Conservation (phyloP, 2,113 vertebrate species). For the Eubucco bourcierii region DNA sequence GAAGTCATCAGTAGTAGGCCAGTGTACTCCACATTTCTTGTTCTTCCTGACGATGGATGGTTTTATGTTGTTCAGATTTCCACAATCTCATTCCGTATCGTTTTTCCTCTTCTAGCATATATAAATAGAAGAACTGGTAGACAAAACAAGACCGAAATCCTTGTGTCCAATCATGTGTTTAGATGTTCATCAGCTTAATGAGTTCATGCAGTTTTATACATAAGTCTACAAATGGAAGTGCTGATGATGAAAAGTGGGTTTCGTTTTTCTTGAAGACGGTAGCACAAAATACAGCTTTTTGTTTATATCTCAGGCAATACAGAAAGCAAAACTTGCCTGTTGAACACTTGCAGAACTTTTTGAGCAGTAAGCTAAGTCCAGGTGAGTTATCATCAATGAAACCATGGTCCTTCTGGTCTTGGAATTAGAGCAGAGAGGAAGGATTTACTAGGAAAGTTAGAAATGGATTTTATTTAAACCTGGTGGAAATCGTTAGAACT, state of each 20-base stretch:
- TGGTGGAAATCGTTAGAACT: constrained; percentile 73
- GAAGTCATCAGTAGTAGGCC: constrained; percentile 86
- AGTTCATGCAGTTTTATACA: constrained; percentile 71
- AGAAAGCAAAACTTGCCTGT: constrained; percentile 59
- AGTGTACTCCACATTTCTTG: constrained; percentile 72
- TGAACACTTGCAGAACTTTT: constrained; percentile 59
- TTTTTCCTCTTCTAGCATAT: constrained; percentile 70
- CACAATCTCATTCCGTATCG: constrained; percentile 64
- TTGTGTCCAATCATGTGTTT: constrained; percentile 68
- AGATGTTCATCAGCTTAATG: constrained; percentile 74
- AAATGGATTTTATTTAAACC: constrained; percentile 75
- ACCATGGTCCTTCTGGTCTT: constrained; percentile 43
- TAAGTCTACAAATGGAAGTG: constrained; percentile 70
- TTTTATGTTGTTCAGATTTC: constrained; percentile 65
- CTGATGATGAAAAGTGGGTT: constrained; percentile 57
- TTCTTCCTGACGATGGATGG: constrained; percentile 67
- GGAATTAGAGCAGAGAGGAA: constrained; percentile 51
- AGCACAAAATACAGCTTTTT: constrained; percentile 64
- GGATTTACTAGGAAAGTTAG: constrained; percentile 63
- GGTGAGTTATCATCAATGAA: constrained; percentile 52
- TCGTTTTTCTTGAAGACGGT: constrained; percentile 62
- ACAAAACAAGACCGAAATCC: constrained; percentile 74
- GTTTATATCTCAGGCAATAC: constrained; percentile 70
- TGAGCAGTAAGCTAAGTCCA: constrained; percentile 59
- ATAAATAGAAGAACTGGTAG: constrained; percentile 75